Evolutionary conservation across 2,797 vertebrate genomes (phyloP).

Genomic region (Ibycter americanus): DNA sequence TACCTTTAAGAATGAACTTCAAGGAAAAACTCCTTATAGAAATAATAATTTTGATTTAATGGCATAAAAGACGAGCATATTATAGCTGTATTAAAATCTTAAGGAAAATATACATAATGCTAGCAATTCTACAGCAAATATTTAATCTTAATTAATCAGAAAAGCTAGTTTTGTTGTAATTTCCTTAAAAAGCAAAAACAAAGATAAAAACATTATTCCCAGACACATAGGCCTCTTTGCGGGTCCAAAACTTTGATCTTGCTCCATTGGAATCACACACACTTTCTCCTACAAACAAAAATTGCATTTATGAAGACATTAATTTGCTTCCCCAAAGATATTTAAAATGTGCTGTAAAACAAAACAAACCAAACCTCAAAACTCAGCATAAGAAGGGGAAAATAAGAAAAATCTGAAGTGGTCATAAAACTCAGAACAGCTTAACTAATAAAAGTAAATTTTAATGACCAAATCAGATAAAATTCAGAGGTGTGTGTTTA

Average conservation of each 20-base stretch:
- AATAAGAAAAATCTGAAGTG: neutral
- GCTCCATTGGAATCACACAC: neutral
- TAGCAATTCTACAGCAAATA: neutral
- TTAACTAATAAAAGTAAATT: neutral
- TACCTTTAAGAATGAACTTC: neutral
- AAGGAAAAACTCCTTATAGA: neutral
- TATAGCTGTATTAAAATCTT: neutral
- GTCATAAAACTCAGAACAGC: neutral
- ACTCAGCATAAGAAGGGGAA: neutral
- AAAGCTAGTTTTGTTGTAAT: neutral
- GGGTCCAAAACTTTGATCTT: neutral
- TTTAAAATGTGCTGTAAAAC: neutral
- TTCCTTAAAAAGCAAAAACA: neutral
- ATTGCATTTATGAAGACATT: neutral
- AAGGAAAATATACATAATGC: neutral
- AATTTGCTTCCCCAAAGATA: neutral
- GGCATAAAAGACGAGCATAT: neutral
- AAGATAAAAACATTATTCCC: neutral
- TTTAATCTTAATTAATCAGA: neutral
- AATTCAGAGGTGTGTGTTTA: neutral
- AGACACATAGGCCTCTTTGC: accelerated
- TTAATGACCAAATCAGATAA: neutral
- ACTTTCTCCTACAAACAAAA: neutral
- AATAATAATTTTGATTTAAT: neutral
- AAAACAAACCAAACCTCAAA: neutral